Evolutionary conservation across 2,797 vertebrate species (phyloP).

Genomic region (Eulemur albifrons): DNA sequence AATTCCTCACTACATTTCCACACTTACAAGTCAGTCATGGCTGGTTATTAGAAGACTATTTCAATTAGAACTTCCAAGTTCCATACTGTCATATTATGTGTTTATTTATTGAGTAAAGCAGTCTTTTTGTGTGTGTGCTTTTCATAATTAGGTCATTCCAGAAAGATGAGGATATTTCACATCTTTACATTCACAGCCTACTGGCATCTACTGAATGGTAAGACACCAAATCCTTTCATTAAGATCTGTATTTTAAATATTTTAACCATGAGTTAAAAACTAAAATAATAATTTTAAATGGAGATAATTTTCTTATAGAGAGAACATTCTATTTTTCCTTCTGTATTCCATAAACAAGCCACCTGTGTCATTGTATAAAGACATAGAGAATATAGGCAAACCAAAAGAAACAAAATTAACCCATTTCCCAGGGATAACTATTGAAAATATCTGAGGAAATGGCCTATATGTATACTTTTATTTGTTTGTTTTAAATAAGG

Average conservation of each 20-base stretch:
- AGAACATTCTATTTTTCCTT: background rate
- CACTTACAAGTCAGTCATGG: background rate
- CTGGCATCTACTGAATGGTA: conserved; percentile 80
- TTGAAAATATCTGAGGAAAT: conserved; percentile 1
- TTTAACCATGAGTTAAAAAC: conserved; percentile 31
- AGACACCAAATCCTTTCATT: conserved; percentile 65
- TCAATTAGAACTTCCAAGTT: background rate
- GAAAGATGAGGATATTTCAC: conserved; percentile 73
- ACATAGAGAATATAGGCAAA: background rate
- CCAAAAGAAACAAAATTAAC: background rate
- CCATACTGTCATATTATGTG: background rate
- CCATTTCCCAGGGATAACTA: background rate
- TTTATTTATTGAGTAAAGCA: conserved; percentile 33
- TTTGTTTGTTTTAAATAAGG: conserved; percentile 14
- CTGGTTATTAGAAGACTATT: conserved; percentile 1
- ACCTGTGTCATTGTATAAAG: background rate
- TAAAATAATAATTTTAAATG: conserved; percentile 15
- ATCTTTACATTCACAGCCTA: conserved; percentile 60
- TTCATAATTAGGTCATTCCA: conserved; percentile 71
- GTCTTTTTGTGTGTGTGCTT: conserved; percentile 64
- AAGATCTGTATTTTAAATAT: conserved; percentile 41
- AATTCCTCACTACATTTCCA: conserved; percentile 1
- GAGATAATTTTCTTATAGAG: background rate
- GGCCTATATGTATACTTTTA: background rate
- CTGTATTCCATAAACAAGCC: background rate